phyloP scores from a whole-genome alignment of 2,113 vertebrate species.

The Chaetodon auriga region DNA sequence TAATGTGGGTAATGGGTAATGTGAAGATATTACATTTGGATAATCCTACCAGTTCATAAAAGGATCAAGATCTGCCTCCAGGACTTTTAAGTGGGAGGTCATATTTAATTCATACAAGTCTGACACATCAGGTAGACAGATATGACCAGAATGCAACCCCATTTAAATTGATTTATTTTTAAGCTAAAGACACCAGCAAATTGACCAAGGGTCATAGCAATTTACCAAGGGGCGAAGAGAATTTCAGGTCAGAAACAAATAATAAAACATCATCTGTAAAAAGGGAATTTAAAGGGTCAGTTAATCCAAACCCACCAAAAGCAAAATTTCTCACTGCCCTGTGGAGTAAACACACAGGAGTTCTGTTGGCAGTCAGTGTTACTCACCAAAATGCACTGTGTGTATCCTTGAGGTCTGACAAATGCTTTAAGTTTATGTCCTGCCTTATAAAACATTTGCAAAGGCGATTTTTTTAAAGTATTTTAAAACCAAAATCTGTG shows the following conservation, averaged over 20 bases:
- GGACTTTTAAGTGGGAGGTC: conserved; percentile 36
- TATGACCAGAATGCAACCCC: not conserved
- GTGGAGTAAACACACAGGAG: not conserved
- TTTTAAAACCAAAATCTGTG: too few species aligned
- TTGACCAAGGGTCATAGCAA: not conserved
- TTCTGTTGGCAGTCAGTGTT: not conserved
- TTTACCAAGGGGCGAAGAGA: not conserved
- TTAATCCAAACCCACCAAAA: not conserved
- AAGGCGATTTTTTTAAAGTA: too few species aligned
- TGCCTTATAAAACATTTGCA: too few species aligned
- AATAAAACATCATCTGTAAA: not conserved
- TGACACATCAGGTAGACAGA: conserved; percentile 58
- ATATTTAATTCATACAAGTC: conserved; percentile 46
- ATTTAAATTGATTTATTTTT: conserved; percentile 35
- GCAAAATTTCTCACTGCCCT: not conserved
- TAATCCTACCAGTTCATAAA: conserved; percentile 19
- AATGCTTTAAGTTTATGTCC: not conserved
- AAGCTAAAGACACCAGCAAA: conserved; percentile 14
- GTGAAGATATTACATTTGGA: conserved; percentile 22
- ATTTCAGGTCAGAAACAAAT: not conserved
- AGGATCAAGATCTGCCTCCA: conserved; percentile 7
- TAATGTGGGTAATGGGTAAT: not conserved
- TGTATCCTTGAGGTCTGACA: not conserved
- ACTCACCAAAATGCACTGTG: not conserved
- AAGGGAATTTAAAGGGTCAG: not conserved